These are phyloP conservation scores for Heliocidaris erythrogramma DNA, from an alignment of 35 echinoderm and acorn worm species.

Conservation along the genomic window DNA sequence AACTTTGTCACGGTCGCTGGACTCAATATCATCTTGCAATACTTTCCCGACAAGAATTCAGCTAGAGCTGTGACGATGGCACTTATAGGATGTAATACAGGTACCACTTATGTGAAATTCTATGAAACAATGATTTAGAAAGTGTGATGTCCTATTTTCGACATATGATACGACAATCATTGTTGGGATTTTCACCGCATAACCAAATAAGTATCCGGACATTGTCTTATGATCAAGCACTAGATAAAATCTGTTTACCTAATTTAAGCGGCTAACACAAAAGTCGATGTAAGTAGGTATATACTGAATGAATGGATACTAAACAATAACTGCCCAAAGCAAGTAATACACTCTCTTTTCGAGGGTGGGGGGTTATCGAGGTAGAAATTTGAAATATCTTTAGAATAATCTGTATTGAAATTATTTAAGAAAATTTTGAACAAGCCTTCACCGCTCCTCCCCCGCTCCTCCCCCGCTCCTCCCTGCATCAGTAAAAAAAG, in stretches of 20 bases:
- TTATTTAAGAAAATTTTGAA: too few relatives aligned
- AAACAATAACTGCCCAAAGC: too few relatives aligned
- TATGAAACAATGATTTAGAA: neutral
- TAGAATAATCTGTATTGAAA: too few relatives aligned
- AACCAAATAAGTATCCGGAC: neutral
- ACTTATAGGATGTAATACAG: constrained; percentile 74
- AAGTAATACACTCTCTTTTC: too few relatives aligned
- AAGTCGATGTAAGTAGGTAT: too few relatives aligned
- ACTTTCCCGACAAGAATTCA: constrained; percentile 76
- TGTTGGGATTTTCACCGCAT: too few relatives aligned
- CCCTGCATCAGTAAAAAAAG: neutral
- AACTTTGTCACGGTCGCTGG: constrained; percentile 79
- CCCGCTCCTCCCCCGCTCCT: neutral
- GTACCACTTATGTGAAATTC: constrained; percentile 40
- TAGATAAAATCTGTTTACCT: neutral
- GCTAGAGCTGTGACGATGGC: constrained; percentile 76
- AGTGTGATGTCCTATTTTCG: too few relatives aligned
- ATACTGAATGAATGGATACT: too few relatives aligned
- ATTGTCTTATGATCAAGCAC: neutral
- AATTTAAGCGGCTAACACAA: too few relatives aligned
- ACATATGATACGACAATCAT: too few relatives aligned
- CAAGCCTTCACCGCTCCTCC: neutral
- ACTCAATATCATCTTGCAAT: constrained; percentile 77
- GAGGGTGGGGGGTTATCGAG: too few relatives aligned
- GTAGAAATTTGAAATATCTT: too few relatives aligned